Conservation (phyloP, 2,113 vertebrate species). For the Otocyon megalotis region DNA sequence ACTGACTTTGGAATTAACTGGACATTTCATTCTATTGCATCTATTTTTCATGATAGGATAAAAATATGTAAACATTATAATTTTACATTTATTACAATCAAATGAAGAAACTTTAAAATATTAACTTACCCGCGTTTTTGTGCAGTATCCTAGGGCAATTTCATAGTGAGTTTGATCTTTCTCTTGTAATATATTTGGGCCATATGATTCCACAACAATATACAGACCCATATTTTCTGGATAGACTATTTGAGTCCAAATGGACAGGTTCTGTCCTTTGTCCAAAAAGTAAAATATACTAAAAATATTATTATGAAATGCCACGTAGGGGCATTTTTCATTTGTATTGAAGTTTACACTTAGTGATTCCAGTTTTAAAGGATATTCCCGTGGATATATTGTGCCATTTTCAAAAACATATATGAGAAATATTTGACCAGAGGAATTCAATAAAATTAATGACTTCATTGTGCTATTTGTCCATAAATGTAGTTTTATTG, state of each 20-base stretch:
- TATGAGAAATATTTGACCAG: not conserved
- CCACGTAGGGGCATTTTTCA: conserved; percentile 64
- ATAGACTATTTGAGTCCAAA: conserved; percentile 79
- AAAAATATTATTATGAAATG: conserved; percentile 64
- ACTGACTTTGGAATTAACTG: not conserved
- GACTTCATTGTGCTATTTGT: not conserved
- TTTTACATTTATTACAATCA: conserved; percentile 48
- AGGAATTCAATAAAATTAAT: not conserved
- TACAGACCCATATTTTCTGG: conserved; percentile 68
- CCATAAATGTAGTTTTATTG: conserved; percentile 62
- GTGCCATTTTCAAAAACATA: not conserved
- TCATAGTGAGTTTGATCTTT: not conserved
- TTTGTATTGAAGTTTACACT: not conserved
- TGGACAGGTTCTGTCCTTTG: conserved; percentile 45
- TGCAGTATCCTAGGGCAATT: conserved; percentile 65
- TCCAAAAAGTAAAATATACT: conserved; percentile 55
- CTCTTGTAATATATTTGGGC: conserved; percentile 59
- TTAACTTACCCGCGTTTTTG: conserved; percentile 75
- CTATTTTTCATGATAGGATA: conserved; percentile 1
- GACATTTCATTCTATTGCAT: not conserved
- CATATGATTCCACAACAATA: conserved; percentile 58
- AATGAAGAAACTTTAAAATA: conserved; percentile 32
- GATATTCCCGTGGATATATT: not conserved
- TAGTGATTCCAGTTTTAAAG: conserved; percentile 67
- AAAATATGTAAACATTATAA: not conserved